phyloP scores from a whole-genome alignment of 2,888 invertebrate species.

The Escarpia spicata region DNA sequence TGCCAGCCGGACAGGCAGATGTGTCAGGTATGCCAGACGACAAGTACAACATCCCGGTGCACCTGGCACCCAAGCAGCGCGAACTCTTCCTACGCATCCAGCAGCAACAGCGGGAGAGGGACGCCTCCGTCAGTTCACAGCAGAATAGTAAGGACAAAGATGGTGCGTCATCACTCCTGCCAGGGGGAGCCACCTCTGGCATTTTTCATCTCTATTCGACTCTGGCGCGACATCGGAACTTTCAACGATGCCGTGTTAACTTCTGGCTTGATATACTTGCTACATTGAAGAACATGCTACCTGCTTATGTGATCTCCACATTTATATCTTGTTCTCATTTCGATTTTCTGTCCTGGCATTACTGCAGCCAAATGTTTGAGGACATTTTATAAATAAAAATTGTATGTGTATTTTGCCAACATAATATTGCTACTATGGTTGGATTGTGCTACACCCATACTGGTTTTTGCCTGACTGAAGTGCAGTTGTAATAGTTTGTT shows the following conservation, averaged over 20 bases:
- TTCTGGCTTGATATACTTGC: not conserved
- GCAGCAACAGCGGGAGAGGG: slow-evolving; percentile 69
- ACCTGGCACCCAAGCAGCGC: slow-evolving; percentile 75
- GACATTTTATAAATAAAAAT: not conserved
- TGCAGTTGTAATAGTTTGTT: not conserved
- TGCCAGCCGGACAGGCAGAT: slow-evolving; percentile 17
- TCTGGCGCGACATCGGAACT: not conserved
- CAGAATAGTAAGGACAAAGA: slow-evolving; percentile 7
- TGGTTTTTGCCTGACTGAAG: not conserved
- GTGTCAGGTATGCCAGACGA: not conserved
- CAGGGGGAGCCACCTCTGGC: slow-evolving; percentile 13
- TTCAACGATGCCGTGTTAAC: not conserved
- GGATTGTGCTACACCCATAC: not conserved
- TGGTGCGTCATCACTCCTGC: slow-evolving; percentile 16
- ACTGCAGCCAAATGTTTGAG: not conserved
- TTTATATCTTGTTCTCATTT: not conserved
- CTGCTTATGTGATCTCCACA: not conserved
- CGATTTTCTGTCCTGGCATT: not conserved
- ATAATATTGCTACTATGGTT: not conserved
- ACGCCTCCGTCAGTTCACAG: slow-evolving; percentile 29
- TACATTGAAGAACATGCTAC: not conserved
- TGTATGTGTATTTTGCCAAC: not conserved
- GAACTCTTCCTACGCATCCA: slow-evolving; percentile 76
- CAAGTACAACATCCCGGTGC: slow-evolving; percentile 64
- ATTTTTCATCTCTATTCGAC: not conserved